A percentile compares a stretch with the other conserved stretches of the same genome.
phyloP scores from a whole-genome alignment of 2,797 vertebrate genomes.

The Trachurus trachurus region DNA sequence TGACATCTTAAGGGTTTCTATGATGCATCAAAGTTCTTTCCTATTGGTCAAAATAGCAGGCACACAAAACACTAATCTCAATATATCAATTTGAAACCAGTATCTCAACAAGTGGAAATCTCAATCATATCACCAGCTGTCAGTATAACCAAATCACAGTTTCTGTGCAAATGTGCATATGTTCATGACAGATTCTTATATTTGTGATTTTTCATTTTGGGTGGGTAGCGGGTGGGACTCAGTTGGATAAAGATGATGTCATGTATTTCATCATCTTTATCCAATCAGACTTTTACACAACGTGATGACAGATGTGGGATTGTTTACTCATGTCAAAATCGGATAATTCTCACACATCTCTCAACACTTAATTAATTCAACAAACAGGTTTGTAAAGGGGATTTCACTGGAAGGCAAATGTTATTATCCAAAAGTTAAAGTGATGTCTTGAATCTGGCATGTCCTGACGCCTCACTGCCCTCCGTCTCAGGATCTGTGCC shows the following conservation, averaged over 20 bases:
- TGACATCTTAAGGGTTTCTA: neutral
- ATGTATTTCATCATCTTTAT: no score
- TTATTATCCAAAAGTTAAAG: neutral
- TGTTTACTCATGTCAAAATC: no score
- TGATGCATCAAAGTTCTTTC: neutral
- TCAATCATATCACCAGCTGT: no score
- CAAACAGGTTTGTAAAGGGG: no score
- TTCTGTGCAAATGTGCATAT: no score
- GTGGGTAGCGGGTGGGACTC: neutral
- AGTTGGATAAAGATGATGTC: neutral
- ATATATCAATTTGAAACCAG: no score
- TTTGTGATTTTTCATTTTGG: neutral
- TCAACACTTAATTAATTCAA: no score
- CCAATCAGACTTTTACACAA: neutral
- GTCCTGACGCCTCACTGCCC: slow-evolving; percentile 21
- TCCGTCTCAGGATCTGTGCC: slow-evolving; percentile 19
- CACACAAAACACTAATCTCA: no score
- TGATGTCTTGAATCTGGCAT: slow-evolving; percentile 12
- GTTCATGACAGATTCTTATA: neutral
- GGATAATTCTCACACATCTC: no score
- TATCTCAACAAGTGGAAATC: no score
- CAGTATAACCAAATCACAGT: no score
- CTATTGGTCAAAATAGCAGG: neutral
- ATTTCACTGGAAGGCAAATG: neutral
- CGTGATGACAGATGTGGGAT: no score